These are phyloP conservation scores for Syngnathus rostellatus DNA, from an alignment of 2,797 vertebrate species.

Conservation along the genomic window DNA sequence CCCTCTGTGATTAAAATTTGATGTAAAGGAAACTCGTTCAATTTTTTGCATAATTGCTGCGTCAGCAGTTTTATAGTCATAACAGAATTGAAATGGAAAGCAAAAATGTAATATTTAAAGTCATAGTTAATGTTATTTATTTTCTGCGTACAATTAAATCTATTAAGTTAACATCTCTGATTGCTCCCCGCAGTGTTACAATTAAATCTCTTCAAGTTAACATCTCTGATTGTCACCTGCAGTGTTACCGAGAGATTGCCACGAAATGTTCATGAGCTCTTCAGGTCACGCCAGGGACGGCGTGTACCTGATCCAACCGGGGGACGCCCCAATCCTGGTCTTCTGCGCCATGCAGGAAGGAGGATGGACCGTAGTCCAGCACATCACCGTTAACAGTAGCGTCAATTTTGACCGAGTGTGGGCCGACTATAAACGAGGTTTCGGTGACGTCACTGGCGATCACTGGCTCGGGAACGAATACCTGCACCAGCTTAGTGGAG, in stretches of 20 bases:
- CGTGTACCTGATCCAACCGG: conserved; percentile 76
- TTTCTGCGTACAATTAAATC: neutral
- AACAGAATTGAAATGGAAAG: neutral
- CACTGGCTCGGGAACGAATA: conserved; percentile 85
- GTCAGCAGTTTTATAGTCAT: neutral
- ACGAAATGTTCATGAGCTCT: conserved; percentile 76
- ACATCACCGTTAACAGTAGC: conserved; percentile 78
- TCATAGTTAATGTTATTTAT: no score
- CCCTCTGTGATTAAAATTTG: neutral
- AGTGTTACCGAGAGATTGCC: conserved; percentile 77
- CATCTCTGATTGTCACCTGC: conserved; percentile 17
- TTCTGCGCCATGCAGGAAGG: conserved; percentile 82
- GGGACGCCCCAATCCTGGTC: conserved; percentile 61
- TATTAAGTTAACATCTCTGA: no score
- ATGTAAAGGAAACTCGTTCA: neutral
- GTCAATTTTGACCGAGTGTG: conserved; percentile 77
- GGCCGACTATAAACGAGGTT: conserved; percentile 76
- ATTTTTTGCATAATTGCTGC: neutral
- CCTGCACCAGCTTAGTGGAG: conserved; percentile 70
- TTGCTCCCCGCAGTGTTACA: no score
- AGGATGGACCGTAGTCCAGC: conserved; percentile 83
- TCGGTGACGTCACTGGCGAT: conserved; percentile 70
- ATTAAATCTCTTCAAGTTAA: neutral
- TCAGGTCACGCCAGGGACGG: conserved; percentile 72
- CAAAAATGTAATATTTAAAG: no score